Evolutionary conservation across 2,113 vertebrate species (phyloP), one percentile per base, ranked within the genome.

Genomic region (Neogale vison): DNA sequence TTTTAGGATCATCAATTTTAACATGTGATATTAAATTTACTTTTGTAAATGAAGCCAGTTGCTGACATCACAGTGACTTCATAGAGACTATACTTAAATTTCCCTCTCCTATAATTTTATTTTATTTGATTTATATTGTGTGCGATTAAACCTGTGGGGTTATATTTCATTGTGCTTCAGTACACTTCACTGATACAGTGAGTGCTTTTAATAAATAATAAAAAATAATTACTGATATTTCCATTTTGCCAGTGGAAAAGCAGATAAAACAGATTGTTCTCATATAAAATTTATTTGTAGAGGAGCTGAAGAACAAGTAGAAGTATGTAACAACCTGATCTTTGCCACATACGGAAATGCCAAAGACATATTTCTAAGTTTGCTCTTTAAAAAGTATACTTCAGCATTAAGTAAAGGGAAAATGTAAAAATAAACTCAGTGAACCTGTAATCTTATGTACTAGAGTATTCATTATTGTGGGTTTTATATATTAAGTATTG

Each of bases 281-380:
- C 85, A 67, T 81, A 69, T 80, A 95, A 67, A 5, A 21, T 55
- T 15, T 61, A 61, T 97, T 97, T 97, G 57, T 82, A 83, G 31
- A n/a, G 26, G 89, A 71, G 14, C 7, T 96, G 24, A 97, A 89
- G 90, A 96, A n/a, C 26, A 96, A 77, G 24, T 94, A 88, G 87
- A 59, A 88, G 65, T n/a, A 26, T 1, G 34, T 84, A 84, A 77
- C 36, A 81, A 80, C 79, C 95, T 95, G 89, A 84, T 93, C 96
- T 98, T 86, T 93, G 39, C 3, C 47, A 76, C n/a, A 94, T 76
- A 57, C 11, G 79, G 31, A n/a, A 91, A 77, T 39, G 4, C 34
- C 0, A 31, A 91, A 31, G 57, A n/a, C 34, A 52, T 83, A 89
- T 50, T 72, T 88, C 76, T 79, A 80, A 79, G 21, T 90, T 65